These are phyloP conservation scores for Drosophila borealis DNA, from an alignment of 2,888 invertebrate species.

Conservation along the genomic window DNA sequence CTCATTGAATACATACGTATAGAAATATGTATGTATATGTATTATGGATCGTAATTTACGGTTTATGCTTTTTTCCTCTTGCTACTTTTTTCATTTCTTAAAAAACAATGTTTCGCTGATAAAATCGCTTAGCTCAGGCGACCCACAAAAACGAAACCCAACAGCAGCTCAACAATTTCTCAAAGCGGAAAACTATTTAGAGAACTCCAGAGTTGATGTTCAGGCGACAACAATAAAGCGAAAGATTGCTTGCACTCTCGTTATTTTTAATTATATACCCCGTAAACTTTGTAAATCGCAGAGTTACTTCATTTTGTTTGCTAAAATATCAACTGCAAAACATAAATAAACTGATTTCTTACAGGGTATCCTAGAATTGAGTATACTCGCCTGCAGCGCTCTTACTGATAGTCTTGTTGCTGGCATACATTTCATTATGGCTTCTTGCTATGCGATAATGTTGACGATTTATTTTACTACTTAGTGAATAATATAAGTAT, in stretches of 20 bases:
- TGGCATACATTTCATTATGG: constrained; percentile 43
- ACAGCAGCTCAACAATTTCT: constrained; percentile 14
- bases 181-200: constrained; percentile 1
- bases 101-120: constrained; percentile 41
- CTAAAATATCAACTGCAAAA: background rate
- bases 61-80: constrained; percentile 22
- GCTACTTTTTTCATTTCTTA: constrained; percentile 2
- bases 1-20: constrained; percentile 49
- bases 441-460: constrained; percentile 31
- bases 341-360: too few species aligned
- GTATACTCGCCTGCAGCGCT: background rate
- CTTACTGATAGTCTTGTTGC: constrained; percentile 8
- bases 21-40: constrained; percentile 23
- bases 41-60: constrained; percentile 41
- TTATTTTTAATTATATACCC: background rate
- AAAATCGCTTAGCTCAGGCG: constrained; percentile 47
- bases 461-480: constrained; percentile 58
- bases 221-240: constrained; percentile 29
- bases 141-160: constrained; percentile 18
- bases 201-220: constrained; percentile 11
- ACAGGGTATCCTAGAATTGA: constrained; percentile 4
- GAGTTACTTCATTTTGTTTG: background rate
- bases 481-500: constrained; percentile 36
- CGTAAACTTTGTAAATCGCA: too few species aligned
- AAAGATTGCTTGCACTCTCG: constrained; percentile 29